Evolutionary conservation across 53 echinoderm and acorn worm genomes (phyloP), one percentile per base, ranked within the genome.

Genomic region (Echinarachnius parma): DNA sequence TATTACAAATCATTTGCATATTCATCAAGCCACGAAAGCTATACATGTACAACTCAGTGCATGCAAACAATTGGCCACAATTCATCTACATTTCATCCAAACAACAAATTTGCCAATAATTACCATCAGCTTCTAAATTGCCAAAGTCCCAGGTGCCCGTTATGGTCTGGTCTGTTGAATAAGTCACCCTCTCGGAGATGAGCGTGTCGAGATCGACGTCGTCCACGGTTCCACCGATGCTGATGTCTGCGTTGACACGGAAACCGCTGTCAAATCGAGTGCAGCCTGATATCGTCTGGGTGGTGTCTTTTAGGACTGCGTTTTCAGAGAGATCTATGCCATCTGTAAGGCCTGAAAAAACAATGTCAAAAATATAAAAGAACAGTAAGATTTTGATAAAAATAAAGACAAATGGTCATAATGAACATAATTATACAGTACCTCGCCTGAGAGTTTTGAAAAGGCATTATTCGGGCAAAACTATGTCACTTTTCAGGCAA

Each of bases 181-280:
- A 72, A 16, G 74, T 72, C 1, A 72, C 74, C 18, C 74, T 55
- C 15, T 34, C 9, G 4, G 15, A 28, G 39, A 72, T 57, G 0
- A 72, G 21, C 21, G 55, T 39, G 15, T 55, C 57, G 0, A 93
- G 54, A 56, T 93, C 62, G 26, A 72, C 61, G 9, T 66, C 60
- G 44, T 93, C 93, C 14, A 93, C 83, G 3, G 78, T 53, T 1
- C 89, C 93, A 5, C 83, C 68, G 3, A 89, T 83, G 1, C 42
- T 68, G 16, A 86, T 49, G 53, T 83, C 77, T 4, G 83, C 86
- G 10, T 50, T 19, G 26, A 91, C 77, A 14, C 33, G 31, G 42
- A 91, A 79, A 33, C 86, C 91, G 28, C 46, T 46, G 9, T 34
- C 34, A 21, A 90, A 86, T 13, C 66, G 36, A 28, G 85, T 91